Evolutionary conservation across 92 coral and sea anemone species (phyloP), one percentile per base, ranked within the genome.

Genomic region (Ricordea florida): DNA sequence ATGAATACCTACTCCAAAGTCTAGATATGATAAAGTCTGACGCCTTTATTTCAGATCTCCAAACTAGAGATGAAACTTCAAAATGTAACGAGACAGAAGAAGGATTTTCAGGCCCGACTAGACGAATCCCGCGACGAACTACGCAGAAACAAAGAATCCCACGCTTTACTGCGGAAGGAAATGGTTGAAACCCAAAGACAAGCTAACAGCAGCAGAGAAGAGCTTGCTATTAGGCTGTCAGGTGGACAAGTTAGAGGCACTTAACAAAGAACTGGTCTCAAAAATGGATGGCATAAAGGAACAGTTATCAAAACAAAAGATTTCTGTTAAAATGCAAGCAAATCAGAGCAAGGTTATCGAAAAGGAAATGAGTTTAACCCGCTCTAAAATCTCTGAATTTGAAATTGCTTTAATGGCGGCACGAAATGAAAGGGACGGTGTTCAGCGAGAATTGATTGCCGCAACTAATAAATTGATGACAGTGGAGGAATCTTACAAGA

Each of bases 1-100:
- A 0, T 15, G 13, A 52, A 3, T 52, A 16, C 37, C 32, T 27
- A 14, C 15, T 1, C 21, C 20, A n/a, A 20, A 41, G 11, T 14
- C 8, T 16, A 45, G 17, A 0, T 41, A 23, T 4, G 11, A 17
- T 4, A 2, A 5, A 28, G 5, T 2, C 58, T 66, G 1, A 35
- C 4, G 17, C 7, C 26, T 30, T 10, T 28, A 34, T n/a, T 26
- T 2, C 66, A 88, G 93, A 68, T 76, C 17, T 88, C 89, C 47
- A 88, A 88, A 67, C 69, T 87, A 52, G 93, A 88, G 56, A 63
- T 78, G 78, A 90, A 88, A 67, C 46, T 88, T 16, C 80, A 83
- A 27, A 84, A 84, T 73, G 51, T 80, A 44, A 53, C 74, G 4
- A 88, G 81, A 30, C 93, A 88, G 61, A 88, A 62, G 46, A 87